Evolutionary conservation across 2,888 invertebrate species (phyloP), one percentile per base, ranked within the genome.

Genomic region (Homarus gammarus): DNA sequence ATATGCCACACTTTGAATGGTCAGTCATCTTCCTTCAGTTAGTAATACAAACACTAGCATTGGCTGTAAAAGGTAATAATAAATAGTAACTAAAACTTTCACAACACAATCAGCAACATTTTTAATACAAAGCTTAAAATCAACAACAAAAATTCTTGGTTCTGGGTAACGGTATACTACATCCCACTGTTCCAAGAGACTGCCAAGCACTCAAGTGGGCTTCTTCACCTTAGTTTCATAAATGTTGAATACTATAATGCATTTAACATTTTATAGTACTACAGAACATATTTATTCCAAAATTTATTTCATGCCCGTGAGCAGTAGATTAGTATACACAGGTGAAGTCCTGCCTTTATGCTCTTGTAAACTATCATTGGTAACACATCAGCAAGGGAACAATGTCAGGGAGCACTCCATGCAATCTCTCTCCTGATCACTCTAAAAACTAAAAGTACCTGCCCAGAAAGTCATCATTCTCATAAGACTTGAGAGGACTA

Each of bases 391-490:
- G 51, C 56, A 56, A 40, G 40, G 51, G 12, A 31, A 44, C 27
- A 38, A 73, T 40, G 31, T 36, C 18, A 87, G 44, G 40, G 44
- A 73, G 36, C 73, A 88, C 56, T n/a, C 81, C 87, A 87, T 82
- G 75, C 87, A 73, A 40, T 73, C 61, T 56, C 33, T 64, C 56
- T 49, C 56, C 38, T 36, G 18, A 15, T 18, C 75, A 79, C 64
- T 82, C 44, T n/a, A 83, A 18, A 38, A 44, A 68, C 82, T 72
- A 83, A 44, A 33, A 88, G 75, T 92, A 92, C 92, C 92, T 92
- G 81, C 92, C 92, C 84, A 92, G 72, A 72, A 86, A 90, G 84
- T 90, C 92, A 90, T 92, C 92, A 79, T 92, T 92, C 56, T 92
- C 92, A 73, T 89, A 85, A 31, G 92, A 92, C 86, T 90, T 88